Evolutionary conservation across 2,888 invertebrate genomes (phyloP).

Genomic region (Monochamus alternatus): DNA sequence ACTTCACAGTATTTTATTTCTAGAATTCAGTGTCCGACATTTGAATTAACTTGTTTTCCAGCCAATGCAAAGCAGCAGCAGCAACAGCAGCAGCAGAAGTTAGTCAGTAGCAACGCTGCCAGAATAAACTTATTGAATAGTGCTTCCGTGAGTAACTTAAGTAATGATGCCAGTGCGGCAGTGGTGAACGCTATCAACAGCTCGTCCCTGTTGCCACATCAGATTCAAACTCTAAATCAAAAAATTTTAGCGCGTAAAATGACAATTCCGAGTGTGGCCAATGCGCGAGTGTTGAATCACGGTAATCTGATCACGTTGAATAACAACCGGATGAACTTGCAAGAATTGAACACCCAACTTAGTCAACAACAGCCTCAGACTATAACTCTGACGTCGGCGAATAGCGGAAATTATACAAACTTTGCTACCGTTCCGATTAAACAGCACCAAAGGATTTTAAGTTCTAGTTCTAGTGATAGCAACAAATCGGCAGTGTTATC

Average conservation of each 20-base stretch:
- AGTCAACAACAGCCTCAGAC: slow-evolving; percentile 65
- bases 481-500: slow-evolving; percentile 72
- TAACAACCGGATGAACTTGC: slow-evolving; percentile 62
- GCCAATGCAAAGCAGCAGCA: slow-evolving; percentile 63
- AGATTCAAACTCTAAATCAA: slow-evolving; percentile 64
- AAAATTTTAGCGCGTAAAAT: slow-evolving; percentile 74
- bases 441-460: slow-evolving; percentile 60
- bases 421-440: slow-evolving; percentile 67
- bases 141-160: slow-evolving; percentile 77
- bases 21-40: not conserved
- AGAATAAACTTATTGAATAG: slow-evolving; percentile 86
- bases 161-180: slow-evolving; percentile 76
- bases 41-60: slow-evolving; percentile 47
- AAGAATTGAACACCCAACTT: slow-evolving; percentile 61
- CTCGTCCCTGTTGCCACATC: slow-evolving; percentile 66
- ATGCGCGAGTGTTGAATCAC: slow-evolving; percentile 68
- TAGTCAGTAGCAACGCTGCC: slow-evolving; percentile 78
- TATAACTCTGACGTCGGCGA: slow-evolving; percentile 67
- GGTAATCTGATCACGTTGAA: slow-evolving; percentile 69
- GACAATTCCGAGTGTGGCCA: slow-evolving; percentile 73
- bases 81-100: slow-evolving; percentile 60
- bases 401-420: slow-evolving; percentile 62
- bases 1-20: too few relatives aligned
- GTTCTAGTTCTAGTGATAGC: slow-evolving; percentile 47
- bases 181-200: slow-evolving; percentile 71